A percentile compares a stretch with the other conserved stretches of the same genome.
Conservation (phyloP, 92 coral and sea anemone genomes). For the Palythoa grandiflora region DNA sequence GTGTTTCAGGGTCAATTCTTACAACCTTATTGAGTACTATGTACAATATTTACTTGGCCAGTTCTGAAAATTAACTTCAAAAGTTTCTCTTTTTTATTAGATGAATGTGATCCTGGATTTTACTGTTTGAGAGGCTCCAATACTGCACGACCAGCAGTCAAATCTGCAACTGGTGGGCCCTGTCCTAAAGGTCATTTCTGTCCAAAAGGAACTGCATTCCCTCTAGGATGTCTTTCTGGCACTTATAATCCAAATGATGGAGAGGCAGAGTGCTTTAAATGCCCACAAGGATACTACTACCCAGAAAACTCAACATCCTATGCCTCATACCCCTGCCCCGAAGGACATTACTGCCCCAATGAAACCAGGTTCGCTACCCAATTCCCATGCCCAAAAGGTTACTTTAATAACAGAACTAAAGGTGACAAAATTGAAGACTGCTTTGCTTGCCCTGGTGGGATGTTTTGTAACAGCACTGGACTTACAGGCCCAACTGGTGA, state of each 20-base stretch:
- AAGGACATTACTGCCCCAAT: constrained; percentile 95
- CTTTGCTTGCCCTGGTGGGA: constrained; percentile 91
- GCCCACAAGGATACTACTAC: constrained; percentile 91
- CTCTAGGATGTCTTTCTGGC: constrained; percentile 86
- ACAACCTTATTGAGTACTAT: no score
- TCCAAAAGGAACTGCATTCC: constrained; percentile 86
- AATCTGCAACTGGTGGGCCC: constrained; percentile 89
- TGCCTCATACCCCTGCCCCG: constrained; percentile 80
- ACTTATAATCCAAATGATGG: constrained; percentile 95
- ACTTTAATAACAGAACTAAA: constrained; percentile 81
- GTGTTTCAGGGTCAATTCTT: no score
- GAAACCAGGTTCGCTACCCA: constrained; percentile 79
- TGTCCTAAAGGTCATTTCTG: constrained; percentile 94
- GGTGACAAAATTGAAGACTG: constrained; percentile 80
- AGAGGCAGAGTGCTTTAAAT: constrained; percentile 88
- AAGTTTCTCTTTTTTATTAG: constrained; percentile 50
- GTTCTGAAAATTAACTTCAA: background rate
- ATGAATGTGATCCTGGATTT: constrained; percentile 85
- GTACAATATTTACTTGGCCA: no score
- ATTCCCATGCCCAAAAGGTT: constrained; percentile 91
- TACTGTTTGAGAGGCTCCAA: constrained; percentile 91
- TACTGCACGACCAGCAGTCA: constrained; percentile 84
- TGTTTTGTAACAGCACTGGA: constrained; percentile 82
- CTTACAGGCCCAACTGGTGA: constrained; percentile 82
- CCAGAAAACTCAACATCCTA: constrained; percentile 86